Conservation (phyloP, 35 echinoderm and acorn worm genomes). For the Heliocidaris tuberculata region DNA sequence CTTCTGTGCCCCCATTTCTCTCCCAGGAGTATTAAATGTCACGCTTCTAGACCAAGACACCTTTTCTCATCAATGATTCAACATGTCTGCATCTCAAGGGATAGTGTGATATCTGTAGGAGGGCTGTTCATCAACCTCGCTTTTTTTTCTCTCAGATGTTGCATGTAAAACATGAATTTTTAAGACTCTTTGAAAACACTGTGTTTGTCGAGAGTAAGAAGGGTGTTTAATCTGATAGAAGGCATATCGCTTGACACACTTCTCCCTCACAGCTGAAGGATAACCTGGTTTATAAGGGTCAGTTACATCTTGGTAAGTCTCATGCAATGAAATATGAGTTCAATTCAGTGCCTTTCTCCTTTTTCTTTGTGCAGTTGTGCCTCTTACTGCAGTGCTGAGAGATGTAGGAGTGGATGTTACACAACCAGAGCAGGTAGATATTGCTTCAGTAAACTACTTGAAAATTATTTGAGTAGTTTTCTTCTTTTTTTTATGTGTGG, state of each 20-base stretch:
- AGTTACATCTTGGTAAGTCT: no score
- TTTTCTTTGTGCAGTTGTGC: conserved; percentile 50
- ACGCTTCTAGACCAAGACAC: background rate
- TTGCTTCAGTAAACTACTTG: background rate
- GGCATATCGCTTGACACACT: background rate
- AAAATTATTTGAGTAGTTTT: background rate
- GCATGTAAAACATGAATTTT: background rate
- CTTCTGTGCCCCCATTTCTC: background rate
- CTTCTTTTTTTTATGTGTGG: no score
- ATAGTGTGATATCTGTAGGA: background rate
- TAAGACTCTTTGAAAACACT: background rate
- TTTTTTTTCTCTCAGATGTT: background rate
- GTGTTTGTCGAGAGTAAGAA: background rate
- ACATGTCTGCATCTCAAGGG: background rate
- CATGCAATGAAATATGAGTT: background rate
- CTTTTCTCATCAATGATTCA: background rate
- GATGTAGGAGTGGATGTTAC: conserved; percentile 65
- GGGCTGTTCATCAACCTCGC: background rate
- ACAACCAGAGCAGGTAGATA: conserved; percentile 33
- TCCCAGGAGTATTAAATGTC: background rate
- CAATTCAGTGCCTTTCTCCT: background rate
- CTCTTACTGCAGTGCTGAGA: conserved; percentile 67
- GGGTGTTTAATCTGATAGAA: background rate
- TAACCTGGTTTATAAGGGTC: no score
- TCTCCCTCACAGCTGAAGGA: background rate